phyloP scores from a whole-genome alignment of 2,797 vertebrate species.

The Spondyliosoma cantharus region DNA sequence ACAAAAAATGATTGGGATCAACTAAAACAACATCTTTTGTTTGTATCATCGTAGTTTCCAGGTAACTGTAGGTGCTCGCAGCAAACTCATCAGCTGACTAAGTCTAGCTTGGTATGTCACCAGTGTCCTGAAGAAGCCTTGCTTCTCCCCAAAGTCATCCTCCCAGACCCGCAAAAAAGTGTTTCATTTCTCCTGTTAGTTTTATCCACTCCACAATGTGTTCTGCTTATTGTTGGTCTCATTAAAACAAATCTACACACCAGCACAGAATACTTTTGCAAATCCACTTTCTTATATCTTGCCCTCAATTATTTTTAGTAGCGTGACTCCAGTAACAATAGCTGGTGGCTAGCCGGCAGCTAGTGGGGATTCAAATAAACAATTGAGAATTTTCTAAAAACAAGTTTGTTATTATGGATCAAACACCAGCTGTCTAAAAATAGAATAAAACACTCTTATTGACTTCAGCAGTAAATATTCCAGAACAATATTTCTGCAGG shows the following conservation, averaged over 20 bases:
- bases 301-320: conserved; percentile 40
- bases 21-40: conserved; percentile 23
- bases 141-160: conserved; percentile 31
- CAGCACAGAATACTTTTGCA: conserved; percentile 42
- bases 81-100: conserved; percentile 44
- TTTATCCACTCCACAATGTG: conserved; percentile 16
- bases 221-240: conserved; percentile 22
- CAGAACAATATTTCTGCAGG: conserved; percentile 49
- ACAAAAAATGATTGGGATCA: conserved; percentile 29
- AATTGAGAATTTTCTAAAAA: conserved; percentile 55
- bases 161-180: conserved; percentile 9
- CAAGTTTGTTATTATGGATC: conserved; percentile 54
- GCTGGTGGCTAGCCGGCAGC: conserved; percentile 50
- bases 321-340: conserved; percentile 50
- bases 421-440: conserved; percentile 56
- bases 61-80: conserved; percentile 14
- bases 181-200: conserved; percentile 16
- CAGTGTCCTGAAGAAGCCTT: conserved; percentile 33
- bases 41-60: conserved; percentile 30
- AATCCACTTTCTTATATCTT: conserved; percentile 36
- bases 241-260: conserved; percentile 43
- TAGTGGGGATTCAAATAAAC: conserved; percentile 62
- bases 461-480: conserved; percentile 61
- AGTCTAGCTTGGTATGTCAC: conserved; percentile 50
- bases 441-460: conserved; percentile 45